Evolutionary conservation across 2,888 invertebrate genomes (phyloP).

Genomic region (Harmothoe impar): DNA sequence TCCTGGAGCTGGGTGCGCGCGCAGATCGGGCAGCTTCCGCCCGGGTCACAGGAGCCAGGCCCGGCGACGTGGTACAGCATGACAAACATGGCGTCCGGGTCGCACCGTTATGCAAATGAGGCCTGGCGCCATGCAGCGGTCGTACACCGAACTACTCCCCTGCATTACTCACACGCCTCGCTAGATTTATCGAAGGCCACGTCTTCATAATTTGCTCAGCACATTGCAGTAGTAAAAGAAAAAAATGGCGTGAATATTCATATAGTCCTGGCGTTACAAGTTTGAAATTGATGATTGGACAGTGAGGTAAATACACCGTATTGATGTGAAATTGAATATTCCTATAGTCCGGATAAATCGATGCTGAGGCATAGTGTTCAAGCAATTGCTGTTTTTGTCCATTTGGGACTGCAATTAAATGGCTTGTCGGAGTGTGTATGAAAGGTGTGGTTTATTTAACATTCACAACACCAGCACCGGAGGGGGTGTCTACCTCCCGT

Average conservation of each 20-base stretch:
- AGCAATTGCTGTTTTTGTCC: no score
- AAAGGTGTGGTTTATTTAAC: no score
- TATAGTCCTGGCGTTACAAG: neutral
- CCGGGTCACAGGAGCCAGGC: slow-evolving; percentile 16
- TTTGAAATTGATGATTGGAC: no score
- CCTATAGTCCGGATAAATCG: no score
- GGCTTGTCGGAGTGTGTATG: no score
- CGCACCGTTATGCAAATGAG: slow-evolving; percentile 15
- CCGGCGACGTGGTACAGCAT: slow-evolving; percentile 22
- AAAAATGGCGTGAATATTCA: neutral
- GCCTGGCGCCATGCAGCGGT: neutral
- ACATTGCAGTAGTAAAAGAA: neutral
- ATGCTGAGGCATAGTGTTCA: no score
- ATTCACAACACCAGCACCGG: no score
- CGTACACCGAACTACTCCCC: neutral
- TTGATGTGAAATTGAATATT: no score
- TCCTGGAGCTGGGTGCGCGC: slow-evolving; percentile 28
- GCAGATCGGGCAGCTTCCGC: slow-evolving; percentile 22
- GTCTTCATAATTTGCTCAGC: neutral
- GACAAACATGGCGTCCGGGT: slow-evolving; percentile 11
- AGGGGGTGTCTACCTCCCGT: neutral
- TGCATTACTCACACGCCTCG: neutral
- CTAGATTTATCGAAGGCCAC: neutral
- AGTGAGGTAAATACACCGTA: no score
- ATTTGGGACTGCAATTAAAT: no score